A percentile compares a stretch with the other conserved stretches of the same genome.
These are phyloP conservation scores for Lacerta agilis DNA, from an alignment of 2,797 vertebrate species.

Conservation along the genomic window DNA sequence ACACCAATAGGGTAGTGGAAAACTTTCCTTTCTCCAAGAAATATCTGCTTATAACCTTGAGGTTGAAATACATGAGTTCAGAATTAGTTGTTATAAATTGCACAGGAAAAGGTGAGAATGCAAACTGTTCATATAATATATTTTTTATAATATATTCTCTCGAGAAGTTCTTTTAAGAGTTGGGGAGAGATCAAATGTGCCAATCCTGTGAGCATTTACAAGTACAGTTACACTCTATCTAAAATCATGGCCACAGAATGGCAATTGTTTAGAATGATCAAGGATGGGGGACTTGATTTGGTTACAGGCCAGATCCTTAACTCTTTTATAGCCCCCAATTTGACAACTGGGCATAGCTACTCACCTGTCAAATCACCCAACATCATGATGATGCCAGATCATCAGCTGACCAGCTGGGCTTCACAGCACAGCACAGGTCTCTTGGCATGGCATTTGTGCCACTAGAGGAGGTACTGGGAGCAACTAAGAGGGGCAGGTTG, in stretches of 20 bases:
- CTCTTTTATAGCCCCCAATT: too few relatives aligned
- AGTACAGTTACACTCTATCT: too few relatives aligned
- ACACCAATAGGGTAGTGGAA: too few relatives aligned
- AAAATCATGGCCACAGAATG: not conserved
- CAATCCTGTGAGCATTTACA: not conserved
- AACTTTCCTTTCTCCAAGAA: not conserved
- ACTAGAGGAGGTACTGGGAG: not conserved
- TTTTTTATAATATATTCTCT: not conserved
- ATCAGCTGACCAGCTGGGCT: not conserved
- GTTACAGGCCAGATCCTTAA: too few relatives aligned
- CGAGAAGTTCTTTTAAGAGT: too few relatives aligned
- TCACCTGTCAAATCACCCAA: too few relatives aligned
- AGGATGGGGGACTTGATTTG: too few relatives aligned
- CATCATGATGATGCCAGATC: too few relatives aligned
- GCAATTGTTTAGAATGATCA: too few relatives aligned
- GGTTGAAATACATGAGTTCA: too few relatives aligned
- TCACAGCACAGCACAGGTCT: not conserved
- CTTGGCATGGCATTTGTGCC: too few relatives aligned
- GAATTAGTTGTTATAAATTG: not conserved
- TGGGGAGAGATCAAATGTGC: not conserved
- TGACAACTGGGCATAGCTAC: too few relatives aligned
- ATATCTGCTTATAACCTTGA: not conserved
- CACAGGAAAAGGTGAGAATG: not conserved
- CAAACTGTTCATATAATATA: not conserved
- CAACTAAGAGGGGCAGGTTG: not conserved